phyloP scores from a whole-genome alignment of 2,888 invertebrate genomes.

The Pollenia angustigena region DNA sequence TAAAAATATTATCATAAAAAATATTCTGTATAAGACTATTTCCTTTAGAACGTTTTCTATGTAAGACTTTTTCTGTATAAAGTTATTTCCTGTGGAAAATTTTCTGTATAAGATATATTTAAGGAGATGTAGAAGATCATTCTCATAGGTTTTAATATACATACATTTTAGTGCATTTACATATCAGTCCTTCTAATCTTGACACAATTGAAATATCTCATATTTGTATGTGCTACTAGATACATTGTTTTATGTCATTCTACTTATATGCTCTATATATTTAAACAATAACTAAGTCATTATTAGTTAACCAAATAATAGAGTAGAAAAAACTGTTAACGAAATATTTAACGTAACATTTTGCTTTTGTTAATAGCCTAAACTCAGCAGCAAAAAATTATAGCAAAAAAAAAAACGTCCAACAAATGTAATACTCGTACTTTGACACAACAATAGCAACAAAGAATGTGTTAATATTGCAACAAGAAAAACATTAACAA shows the following conservation, averaged over 20 bases:
- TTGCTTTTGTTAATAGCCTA: slow-evolving; percentile 44
- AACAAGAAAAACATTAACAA: slow-evolving; percentile 27
- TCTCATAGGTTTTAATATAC: too few species aligned
- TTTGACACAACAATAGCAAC: slow-evolving; percentile 72
- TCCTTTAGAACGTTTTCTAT: too few species aligned
- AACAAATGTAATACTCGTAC: slow-evolving; percentile 66
- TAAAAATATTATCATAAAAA: too few species aligned
- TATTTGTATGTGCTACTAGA: slow-evolving; percentile 3
- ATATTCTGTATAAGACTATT: too few species aligned
- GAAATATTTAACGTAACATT: slow-evolving; percentile 54
- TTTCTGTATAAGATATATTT: too few species aligned
- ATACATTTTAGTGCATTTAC: too few species aligned
- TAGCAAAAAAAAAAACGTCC: slow-evolving; percentile 13
- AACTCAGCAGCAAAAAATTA: slow-evolving; percentile 3
- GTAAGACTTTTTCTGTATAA: too few species aligned
- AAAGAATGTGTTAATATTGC: slow-evolving; percentile 70
- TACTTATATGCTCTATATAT: slow-evolving; percentile 70
- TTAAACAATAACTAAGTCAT: slow-evolving; percentile 62
- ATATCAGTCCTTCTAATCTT: background rate
- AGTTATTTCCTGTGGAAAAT: too few species aligned
- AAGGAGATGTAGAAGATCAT: too few species aligned
- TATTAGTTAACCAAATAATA: slow-evolving; percentile 39
- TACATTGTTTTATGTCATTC: slow-evolving; percentile 63
- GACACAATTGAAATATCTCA: slow-evolving; percentile 6
- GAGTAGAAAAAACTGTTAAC: slow-evolving; percentile 41